phyloP scores from a whole-genome alignment of 2,888 invertebrate genomes.

The Venusia cambrica region DNA sequence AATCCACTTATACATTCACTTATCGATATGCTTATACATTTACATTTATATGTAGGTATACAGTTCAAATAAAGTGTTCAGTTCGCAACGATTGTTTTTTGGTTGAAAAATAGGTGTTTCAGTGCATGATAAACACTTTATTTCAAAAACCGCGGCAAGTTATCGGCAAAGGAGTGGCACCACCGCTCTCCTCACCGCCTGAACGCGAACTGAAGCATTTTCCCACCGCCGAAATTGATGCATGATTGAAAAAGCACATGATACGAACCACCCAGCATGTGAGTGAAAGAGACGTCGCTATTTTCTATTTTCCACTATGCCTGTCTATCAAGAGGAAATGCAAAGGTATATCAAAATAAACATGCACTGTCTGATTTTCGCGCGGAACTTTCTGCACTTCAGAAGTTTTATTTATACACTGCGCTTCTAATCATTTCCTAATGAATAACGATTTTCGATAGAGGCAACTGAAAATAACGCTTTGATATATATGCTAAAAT shows the following conservation, averaged over 20 bases:
- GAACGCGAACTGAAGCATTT: slow-evolving; percentile 68
- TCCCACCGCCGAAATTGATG: slow-evolving; percentile 45
- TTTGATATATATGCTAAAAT: no score
- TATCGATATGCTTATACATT: slow-evolving; percentile 32
- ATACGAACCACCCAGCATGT: slow-evolving; percentile 38
- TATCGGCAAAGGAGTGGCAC: slow-evolving; percentile 43
- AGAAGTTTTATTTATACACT: no score
- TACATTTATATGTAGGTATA: slow-evolving; percentile 20
- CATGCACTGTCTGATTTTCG: slow-evolving; percentile 53
- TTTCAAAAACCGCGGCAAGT: slow-evolving; percentile 49
- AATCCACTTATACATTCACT: slow-evolving; percentile 51
- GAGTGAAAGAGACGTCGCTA: slow-evolving; percentile 48
- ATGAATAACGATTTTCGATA: no score
- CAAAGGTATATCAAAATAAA: slow-evolving; percentile 71
- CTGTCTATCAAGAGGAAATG: slow-evolving; percentile 48
- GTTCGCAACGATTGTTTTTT: slow-evolving; percentile 13
- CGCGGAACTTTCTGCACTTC: no score
- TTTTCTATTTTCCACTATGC: slow-evolving; percentile 30
- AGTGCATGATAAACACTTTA: slow-evolving; percentile 48
- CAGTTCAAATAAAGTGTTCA: slow-evolving; percentile 16
- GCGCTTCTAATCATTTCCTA: no score
- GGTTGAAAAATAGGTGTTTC: slow-evolving; percentile 30
- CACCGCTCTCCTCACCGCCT: slow-evolving; percentile 64
- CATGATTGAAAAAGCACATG: slow-evolving; percentile 51
- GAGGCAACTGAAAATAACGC: no score